Conservation (phyloP, 1,140 invertebrate genomes). For the Pseudachorutes palmiensis region DNA sequence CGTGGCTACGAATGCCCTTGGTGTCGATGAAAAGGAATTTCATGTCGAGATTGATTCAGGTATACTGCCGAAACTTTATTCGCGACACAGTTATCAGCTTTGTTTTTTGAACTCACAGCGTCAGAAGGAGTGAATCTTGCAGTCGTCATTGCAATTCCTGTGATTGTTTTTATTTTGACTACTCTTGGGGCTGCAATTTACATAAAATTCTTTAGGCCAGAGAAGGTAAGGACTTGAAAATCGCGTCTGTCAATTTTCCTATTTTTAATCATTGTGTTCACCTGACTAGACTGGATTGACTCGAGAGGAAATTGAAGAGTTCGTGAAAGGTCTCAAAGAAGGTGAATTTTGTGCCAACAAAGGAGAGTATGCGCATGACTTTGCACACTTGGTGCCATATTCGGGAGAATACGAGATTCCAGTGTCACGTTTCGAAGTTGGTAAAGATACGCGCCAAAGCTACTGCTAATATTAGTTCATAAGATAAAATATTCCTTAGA, state of each 20-base stretch:
- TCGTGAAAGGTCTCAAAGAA: conserved; percentile 6
- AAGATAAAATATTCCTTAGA: too few species aligned
- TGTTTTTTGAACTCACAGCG: not conserved
- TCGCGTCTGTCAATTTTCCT: not conserved
- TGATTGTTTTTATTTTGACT: not conserved
- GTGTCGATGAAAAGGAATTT: not conserved
- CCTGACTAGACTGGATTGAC: conserved; percentile 5
- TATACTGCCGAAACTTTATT: not conserved
- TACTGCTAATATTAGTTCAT: too few species aligned
- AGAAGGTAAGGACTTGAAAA: too few species aligned
- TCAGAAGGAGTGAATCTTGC: not conserved
- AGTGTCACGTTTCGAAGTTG: not conserved
- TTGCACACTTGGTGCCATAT: not conserved
- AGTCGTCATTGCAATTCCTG: not conserved
- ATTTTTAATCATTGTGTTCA: not conserved
- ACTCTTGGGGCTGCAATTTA: not conserved
- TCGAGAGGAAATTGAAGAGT: conserved; percentile 12
- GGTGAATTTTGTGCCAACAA: not conserved
- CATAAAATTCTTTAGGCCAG: not conserved
- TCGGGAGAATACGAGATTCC: conserved; percentile 2
- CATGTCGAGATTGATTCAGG: not conserved
- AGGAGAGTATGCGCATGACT: conserved; percentile 3
- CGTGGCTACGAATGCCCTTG: not conserved
- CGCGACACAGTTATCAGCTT: not conserved
- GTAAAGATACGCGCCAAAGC: not conserved